Percentiles rank a stretch among this genome's conserved stretches.
phyloP scores from a whole-genome alignment of 2,888 invertebrate genomes.

The Hirtodrosophila alboralis region DNA sequence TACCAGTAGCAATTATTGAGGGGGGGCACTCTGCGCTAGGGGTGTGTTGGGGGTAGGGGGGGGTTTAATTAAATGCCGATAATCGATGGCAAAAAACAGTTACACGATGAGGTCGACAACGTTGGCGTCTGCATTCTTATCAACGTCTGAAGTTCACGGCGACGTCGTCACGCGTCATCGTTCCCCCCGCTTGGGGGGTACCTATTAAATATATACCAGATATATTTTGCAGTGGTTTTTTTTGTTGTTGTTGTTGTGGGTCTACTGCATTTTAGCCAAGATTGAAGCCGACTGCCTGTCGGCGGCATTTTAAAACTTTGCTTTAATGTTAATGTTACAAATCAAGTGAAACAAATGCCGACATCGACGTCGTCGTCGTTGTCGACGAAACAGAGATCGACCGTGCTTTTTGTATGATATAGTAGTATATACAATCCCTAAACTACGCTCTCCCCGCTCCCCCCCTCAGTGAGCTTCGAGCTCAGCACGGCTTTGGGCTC shows the following conservation, averaged over 20 bases:
- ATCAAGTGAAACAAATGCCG: constrained; percentile 75
- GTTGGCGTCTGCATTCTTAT: constrained; percentile 42
- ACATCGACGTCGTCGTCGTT: constrained; percentile 40
- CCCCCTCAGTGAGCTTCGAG: too few species aligned
- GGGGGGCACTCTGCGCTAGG: constrained; percentile 7
- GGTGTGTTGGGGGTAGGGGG: constrained; percentile 40
- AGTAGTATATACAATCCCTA: constrained; percentile 44
- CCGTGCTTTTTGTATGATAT: constrained; percentile 72
- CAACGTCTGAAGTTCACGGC: constrained; percentile 57
- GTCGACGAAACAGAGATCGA: constrained; percentile 64
- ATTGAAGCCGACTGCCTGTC: constrained; percentile 19
- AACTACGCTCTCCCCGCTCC: constrained; percentile 14
- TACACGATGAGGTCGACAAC: constrained; percentile 45
- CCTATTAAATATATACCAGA: constrained; percentile 31
- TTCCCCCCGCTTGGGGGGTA: constrained; percentile 16
- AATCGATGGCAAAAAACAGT: constrained; percentile 72
- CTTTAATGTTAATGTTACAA: constrained; percentile 74
- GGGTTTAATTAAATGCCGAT: constrained; percentile 72
- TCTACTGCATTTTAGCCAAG: constrained; percentile 61
- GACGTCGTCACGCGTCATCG: constrained; percentile 47
- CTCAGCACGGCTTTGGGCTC: constrained; percentile 39
- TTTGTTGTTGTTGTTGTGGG: constrained; percentile 4
- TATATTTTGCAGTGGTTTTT: constrained; percentile 24
- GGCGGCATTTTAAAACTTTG: constrained; percentile 69
- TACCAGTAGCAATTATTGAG: constrained; percentile 72